Evolutionary conservation across 1,140 invertebrate species (phyloP).

Genomic region (Planococcus citri): DNA sequence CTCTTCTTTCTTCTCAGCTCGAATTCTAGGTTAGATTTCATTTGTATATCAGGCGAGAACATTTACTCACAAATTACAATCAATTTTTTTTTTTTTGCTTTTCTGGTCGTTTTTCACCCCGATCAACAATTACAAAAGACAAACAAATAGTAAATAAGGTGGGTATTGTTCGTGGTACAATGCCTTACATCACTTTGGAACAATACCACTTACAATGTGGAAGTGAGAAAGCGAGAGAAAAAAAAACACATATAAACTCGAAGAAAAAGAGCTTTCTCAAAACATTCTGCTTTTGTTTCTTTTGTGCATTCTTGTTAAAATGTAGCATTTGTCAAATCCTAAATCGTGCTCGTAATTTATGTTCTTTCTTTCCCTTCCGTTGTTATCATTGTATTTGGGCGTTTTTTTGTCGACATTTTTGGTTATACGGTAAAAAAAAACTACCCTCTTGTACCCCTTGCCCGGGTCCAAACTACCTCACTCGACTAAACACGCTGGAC

Average conservation of each 20-base stretch:
- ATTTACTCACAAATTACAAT: too few species aligned
- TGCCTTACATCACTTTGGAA: background rate
- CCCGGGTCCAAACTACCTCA: too few species aligned
- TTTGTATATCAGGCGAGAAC: too few species aligned
- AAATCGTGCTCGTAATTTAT: background rate
- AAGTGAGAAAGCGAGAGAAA: background rate
- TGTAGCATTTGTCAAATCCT: background rate
- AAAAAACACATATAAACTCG: background rate
- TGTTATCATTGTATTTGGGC: background rate
- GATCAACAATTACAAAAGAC: background rate
- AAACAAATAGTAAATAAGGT: background rate
- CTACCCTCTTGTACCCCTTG: too few species aligned
- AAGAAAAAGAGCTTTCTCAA: background rate
- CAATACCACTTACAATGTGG: background rate
- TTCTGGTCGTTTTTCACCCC: background rate
- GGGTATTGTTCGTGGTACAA: background rate
- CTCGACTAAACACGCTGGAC: too few species aligned
- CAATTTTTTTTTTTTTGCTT: background rate
- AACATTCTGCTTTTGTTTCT: background rate
- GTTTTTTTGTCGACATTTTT: background rate
- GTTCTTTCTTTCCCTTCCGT: background rate
- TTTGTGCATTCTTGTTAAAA: background rate
- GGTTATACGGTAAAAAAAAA: background rate
- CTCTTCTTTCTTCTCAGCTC: too few species aligned
- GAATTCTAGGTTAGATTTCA: too few species aligned